Percentiles rank a stretch among this genome's conserved stretches.
These are phyloP conservation scores for Denticeps clupeoides DNA, from an alignment of 2,797 vertebrate species.

Conservation along the genomic window DNA sequence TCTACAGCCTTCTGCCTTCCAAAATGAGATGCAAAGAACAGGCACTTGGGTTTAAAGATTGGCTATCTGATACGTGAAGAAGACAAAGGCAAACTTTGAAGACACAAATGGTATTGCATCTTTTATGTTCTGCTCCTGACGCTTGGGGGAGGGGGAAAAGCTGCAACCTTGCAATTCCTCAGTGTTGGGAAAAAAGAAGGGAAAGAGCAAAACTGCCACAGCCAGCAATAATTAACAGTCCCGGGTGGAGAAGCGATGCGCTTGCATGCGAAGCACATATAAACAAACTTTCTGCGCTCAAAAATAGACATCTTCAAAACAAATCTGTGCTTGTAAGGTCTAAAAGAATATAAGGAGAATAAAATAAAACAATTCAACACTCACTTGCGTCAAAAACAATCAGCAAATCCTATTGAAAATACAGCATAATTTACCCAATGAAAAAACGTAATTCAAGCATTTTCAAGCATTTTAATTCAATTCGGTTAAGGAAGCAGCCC, in stretches of 20 bases:
- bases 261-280: constrained; percentile 45
- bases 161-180: constrained; percentile 46
- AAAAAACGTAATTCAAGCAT: too few relatives aligned
- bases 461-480: too few relatives aligned
- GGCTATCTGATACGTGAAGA: constrained; percentile 15
- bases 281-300: constrained; percentile 38
- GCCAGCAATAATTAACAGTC: constrained; percentile 56
- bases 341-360: neutral
- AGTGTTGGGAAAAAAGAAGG: constrained; percentile 21
- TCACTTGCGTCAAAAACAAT: too few relatives aligned
- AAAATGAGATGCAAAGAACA: constrained; percentile 24
- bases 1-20: constrained; percentile 38
- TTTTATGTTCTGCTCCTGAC: too few relatives aligned
- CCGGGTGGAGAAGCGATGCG: constrained; percentile 41
- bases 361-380: too few relatives aligned
- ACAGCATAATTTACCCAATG: too few relatives aligned
- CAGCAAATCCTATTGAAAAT: too few relatives aligned
- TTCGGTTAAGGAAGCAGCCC: too few relatives aligned
- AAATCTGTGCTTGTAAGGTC: too few relatives aligned
- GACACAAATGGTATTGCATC: constrained; percentile 25
- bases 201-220: constrained; percentile 46
- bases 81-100: constrained; percentile 23
- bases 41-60: constrained; percentile 41
- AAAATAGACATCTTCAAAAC: too few relatives aligned
- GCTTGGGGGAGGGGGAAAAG: too few relatives aligned